Evolutionary conservation across 2,888 invertebrate genomes (phyloP).

Genomic region (Agonum fuliginosum): DNA sequence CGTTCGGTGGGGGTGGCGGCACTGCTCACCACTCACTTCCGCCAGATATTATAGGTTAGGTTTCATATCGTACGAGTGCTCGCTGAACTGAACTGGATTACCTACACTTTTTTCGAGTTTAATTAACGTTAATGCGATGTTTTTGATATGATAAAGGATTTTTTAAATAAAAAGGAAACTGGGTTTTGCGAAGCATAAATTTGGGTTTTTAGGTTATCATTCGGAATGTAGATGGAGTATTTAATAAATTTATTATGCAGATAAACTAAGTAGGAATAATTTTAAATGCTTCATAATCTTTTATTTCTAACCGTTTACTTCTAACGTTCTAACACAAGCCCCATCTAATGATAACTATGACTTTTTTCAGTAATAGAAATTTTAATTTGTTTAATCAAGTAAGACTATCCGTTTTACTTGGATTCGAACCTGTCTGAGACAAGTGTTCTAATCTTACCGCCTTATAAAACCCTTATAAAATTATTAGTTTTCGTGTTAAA

Average conservation of each 20-base stretch:
- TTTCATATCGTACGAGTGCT: background rate
- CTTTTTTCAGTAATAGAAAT: too few species aligned
- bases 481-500: too few species aligned
- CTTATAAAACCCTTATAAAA: too few species aligned
- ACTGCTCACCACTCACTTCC: background rate
- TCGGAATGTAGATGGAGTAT: background rate
- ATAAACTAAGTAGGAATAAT: too few species aligned
- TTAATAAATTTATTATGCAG: background rate
- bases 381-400: too few species aligned
- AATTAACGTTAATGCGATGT: slow-evolving; percentile 7
- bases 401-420: too few species aligned
- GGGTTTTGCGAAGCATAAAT: background rate
- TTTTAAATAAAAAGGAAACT: background rate
- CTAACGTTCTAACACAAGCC: too few species aligned
- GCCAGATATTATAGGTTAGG: slow-evolving; percentile 3
- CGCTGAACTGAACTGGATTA: background rate
- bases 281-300: too few species aligned
- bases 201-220: slow-evolving; percentile 1
- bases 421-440: too few species aligned
- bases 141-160: slow-evolving; percentile 11
- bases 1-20: slow-evolving; percentile 3
- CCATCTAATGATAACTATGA: too few species aligned
- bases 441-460: too few species aligned
- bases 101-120: slow-evolving; percentile 2
- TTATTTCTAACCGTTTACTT: too few species aligned